phyloP scores from a whole-genome alignment of 2,113 vertebrate species.

The Oriolus oriolus region DNA sequence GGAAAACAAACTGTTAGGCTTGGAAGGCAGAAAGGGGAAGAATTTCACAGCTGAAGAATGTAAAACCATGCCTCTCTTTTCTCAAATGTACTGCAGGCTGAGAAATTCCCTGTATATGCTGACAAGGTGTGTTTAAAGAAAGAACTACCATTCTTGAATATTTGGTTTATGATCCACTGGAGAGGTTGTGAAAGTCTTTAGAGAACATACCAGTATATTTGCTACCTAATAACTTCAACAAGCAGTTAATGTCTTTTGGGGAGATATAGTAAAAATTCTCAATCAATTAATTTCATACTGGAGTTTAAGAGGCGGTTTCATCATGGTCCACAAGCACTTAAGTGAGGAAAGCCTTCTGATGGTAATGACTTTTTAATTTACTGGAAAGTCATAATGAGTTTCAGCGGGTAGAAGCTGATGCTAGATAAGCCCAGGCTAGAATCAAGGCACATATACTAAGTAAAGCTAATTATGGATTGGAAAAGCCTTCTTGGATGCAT shows the following conservation, averaged over 20 bases:
- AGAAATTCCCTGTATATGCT: background rate
- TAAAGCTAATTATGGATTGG: background rate
- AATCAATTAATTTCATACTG: slow-evolving; percentile 28
- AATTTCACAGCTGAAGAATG: background rate
- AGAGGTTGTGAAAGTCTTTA: background rate
- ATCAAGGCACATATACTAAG: background rate
- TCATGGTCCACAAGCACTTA: slow-evolving; percentile 1
- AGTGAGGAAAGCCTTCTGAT: slow-evolving; percentile 15
- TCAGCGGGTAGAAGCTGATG: background rate
- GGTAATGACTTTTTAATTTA: slow-evolving; percentile 25
- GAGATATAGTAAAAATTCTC: slow-evolving; percentile 3
- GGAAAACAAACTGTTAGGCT: background rate
- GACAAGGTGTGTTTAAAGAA: background rate
- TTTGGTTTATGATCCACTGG: background rate
- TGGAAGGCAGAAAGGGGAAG: background rate
- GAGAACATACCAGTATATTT: background rate
- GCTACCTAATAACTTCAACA: slow-evolving; percentile 21
- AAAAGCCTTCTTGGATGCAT: background rate
- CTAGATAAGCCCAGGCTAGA: background rate
- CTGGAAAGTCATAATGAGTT: background rate
- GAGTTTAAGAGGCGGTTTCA: background rate
- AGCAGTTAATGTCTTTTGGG: slow-evolving; percentile 5
- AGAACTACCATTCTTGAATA: background rate
- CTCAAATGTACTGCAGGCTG: background rate
- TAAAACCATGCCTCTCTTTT: background rate